Evolutionary conservation across 2,113 vertebrate genomes (phyloP).

Genomic region (Macquaria ambigua): DNA sequence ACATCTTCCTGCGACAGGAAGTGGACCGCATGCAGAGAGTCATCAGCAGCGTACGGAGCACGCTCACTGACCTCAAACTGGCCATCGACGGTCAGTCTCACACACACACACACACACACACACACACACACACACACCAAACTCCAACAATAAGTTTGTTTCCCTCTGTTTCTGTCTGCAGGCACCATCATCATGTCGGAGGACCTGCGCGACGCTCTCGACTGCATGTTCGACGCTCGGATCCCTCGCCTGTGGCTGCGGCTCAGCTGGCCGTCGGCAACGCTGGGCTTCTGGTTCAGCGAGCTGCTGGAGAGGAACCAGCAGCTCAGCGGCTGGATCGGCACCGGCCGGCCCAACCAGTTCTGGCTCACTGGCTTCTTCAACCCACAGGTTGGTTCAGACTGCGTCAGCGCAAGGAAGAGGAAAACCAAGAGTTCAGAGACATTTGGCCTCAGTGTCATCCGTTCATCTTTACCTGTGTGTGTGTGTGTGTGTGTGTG

Average conservation of each 20-base stretch:
- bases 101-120: conserved; percentile 17
- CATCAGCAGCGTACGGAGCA: conserved; percentile 83
- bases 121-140: background rate
- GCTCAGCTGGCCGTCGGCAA: conserved; percentile 88
- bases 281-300: conserved; percentile 91
- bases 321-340: conserved; percentile 87
- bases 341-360: conserved; percentile 82
- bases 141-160: too few relatives aligned
- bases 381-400: conserved; percentile 86
- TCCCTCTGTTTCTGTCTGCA: conserved; percentile 21
- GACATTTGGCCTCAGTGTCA: background rate
- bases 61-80: conserved; percentile 87
- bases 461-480: background rate
- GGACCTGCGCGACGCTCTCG: conserved; percentile 88
- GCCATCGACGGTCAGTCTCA: conserved; percentile 86
- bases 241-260: conserved; percentile 87
- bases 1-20: conserved; percentile 90
- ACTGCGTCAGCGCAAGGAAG: background rate
- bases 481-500: background rate
- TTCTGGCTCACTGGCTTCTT: conserved; percentile 92
- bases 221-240: conserved; percentile 87
- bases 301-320: conserved; percentile 90
- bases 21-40: conserved; percentile 88
- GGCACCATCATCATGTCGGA: conserved; percentile 91
- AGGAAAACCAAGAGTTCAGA: background rate